Evolutionary conservation across 2,888 invertebrate species (phyloP), one percentile per base, ranked within the genome.

Genomic region (Timema podura): DNA sequence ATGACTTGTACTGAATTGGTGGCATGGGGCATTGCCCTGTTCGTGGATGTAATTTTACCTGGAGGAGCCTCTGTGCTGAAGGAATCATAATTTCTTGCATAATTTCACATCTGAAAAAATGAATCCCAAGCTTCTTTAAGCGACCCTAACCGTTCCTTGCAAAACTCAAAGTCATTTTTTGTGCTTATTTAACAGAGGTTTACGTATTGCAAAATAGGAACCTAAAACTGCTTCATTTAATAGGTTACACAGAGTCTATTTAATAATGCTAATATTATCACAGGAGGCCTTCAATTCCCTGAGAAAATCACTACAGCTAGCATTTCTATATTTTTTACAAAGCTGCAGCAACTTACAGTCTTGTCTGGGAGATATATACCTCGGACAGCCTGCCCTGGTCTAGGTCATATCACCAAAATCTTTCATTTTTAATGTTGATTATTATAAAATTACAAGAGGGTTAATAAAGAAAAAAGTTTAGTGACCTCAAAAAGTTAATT

Each of bases 61-160:
- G n/a, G 47, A 48, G 48, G 11, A 47, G 47, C 30, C 48, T 48
- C 15, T 65, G 15, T 15, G 48, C 0, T 48, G 47, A 65, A 13
- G 15, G 65, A 15, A 48, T 47, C 48, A 47, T 65, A 10, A 65
- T 48, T 30, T 65, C 47, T 47, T 65, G 15, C 48, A 65, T 65
- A 16, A 16, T 9, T 13, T 15, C 59, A 59, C 59, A 59, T 59
- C 16, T 13, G 51, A 51, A 51, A 51, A 51, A 11, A 13, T n/a
- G n/a, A 13, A 44, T 45, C 45, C 59, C 59, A 59, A 59, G 59
- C 59, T 16, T 15, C 59, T 59, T 59, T 59, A 45, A 30, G 45
- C 59, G 2, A 30, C 45, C 30, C 6, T 13, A 59, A 59, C 30
- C 59, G 16, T 45, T 59, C 7, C 13, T 11, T 59, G 45, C 59